phyloP scores from a whole-genome alignment of 1,140 invertebrate genomes.

The Drosophila ambigua region DNA sequence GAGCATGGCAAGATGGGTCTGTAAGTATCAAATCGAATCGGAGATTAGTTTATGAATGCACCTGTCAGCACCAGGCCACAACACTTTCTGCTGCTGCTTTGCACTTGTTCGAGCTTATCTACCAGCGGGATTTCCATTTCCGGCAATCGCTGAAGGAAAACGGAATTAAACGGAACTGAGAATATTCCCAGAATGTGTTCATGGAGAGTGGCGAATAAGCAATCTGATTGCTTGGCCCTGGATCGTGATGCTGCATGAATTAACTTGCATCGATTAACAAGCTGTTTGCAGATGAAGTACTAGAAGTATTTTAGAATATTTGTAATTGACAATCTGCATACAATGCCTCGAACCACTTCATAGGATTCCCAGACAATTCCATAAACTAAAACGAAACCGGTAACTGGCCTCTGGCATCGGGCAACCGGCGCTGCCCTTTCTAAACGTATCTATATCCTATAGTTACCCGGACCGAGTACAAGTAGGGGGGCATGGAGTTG shows the following conservation, averaged over 20 bases:
- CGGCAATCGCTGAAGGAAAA: slow-evolving; percentile 26
- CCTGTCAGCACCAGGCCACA: slow-evolving; percentile 6
- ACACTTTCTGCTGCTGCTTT: slow-evolving; percentile 16
- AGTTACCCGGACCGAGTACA: not conserved
- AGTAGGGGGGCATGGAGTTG: not conserved
- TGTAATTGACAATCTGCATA: slow-evolving; percentile 34
- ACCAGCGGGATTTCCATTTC: slow-evolving; percentile 27
- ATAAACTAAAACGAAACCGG: slow-evolving; percentile 22
- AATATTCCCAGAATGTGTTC: slow-evolving; percentile 31
- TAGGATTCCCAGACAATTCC: slow-evolving; percentile 21
- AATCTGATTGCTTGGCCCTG: slow-evolving; percentile 22
- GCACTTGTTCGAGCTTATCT: slow-evolving; percentile 21
- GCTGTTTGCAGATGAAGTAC: slow-evolving; percentile 36
- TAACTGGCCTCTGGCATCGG: slow-evolving; percentile 7
- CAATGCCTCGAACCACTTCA: slow-evolving; percentile 13
- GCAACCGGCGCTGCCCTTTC: slow-evolving; percentile 26
- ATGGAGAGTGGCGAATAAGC: slow-evolving; percentile 23
- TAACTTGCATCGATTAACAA: slow-evolving; percentile 34
- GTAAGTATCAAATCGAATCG: slow-evolving; percentile 8
- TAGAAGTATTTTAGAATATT: slow-evolving; percentile 13
- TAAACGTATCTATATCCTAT: slow-evolving; percentile 20
- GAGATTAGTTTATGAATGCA: slow-evolving; percentile 27
- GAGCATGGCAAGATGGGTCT: slow-evolving; percentile 43
- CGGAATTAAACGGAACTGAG: slow-evolving; percentile 12
- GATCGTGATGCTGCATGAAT: slow-evolving; percentile 47